Evolutionary conservation across 2,888 invertebrate species (phyloP).

Genomic region (Aleiodes testaceus): DNA sequence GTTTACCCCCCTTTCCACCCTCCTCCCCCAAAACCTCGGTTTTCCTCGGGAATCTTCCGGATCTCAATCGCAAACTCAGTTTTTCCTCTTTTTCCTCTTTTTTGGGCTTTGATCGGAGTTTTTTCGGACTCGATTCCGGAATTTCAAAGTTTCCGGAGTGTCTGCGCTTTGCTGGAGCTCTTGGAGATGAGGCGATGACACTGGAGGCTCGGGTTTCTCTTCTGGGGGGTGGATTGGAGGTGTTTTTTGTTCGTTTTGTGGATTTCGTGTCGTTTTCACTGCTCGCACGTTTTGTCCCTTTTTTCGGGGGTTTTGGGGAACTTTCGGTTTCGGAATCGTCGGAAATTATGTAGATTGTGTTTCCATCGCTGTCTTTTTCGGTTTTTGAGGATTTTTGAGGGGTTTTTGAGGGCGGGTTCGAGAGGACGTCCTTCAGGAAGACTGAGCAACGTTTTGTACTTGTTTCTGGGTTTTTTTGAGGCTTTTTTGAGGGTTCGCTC

Average conservation of each 20-base stretch:
- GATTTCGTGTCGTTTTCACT: conserved; percentile 33
- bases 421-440: conserved; percentile 63
- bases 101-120: conserved; percentile 15
- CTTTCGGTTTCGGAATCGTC: too few species aligned
- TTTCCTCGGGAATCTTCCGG: background rate
- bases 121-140: conserved; percentile 33
- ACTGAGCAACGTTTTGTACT: conserved; percentile 63
- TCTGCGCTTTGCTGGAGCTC: background rate
- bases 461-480: conserved; percentile 36
- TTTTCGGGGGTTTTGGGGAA: too few species aligned
- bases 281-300: conserved; percentile 44
- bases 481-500: conserved; percentile 35
- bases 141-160: conserved; percentile 24
- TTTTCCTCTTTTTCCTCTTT: background rate
- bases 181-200: conserved; percentile 3
- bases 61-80: too few species aligned
- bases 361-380: conserved; percentile 50
- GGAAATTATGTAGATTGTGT: too few species aligned
- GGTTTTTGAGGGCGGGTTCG: conserved; percentile 39
- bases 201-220: conserved; percentile 20
- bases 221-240: background rate
- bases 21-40: too few species aligned
- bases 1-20: too few species aligned
- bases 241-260: conserved; percentile 30
- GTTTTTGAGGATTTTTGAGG: conserved; percentile 46